A percentile compares a stretch with the other conserved stretches of the same genome.
Evolutionary conservation across 2,113 vertebrate species (phyloP).

Genomic region (Lathamus discolor): DNA sequence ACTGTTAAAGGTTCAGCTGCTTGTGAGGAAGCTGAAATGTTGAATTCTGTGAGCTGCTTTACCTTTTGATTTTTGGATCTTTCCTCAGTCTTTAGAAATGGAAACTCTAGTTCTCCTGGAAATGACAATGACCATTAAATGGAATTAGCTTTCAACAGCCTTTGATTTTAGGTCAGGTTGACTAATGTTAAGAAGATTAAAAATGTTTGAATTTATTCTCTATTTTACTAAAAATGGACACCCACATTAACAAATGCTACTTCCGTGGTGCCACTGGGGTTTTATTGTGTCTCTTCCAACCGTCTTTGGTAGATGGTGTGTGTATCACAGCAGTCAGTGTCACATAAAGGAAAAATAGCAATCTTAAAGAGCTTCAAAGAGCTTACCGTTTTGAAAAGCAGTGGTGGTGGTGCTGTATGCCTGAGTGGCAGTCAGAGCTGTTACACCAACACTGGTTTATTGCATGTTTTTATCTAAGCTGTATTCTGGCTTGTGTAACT

Average conservation of each 20-base stretch:
- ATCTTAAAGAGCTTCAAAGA: neutral
- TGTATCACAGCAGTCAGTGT: neutral
- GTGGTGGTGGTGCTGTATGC: neutral
- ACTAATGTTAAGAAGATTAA: conserved; percentile 17
- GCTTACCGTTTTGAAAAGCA: neutral
- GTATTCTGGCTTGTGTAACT: neutral
- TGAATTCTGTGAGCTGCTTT: neutral
- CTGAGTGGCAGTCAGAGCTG: neutral
- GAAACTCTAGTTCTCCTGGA: neutral
- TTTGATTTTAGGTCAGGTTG: conserved; percentile 14
- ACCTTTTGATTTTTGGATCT: neutral
- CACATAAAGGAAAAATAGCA: neutral
- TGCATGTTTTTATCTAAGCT: neutral
- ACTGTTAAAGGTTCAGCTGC: neutral
- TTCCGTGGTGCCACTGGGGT: neutral
- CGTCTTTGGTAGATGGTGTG: neutral
- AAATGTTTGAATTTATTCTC: neutral
- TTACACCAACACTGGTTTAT: neutral
- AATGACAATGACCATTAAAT: neutral
- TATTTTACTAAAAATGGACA: neutral
- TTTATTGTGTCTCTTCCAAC: neutral
- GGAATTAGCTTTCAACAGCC: neutral
- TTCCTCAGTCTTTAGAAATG: neutral
- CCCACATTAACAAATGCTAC: neutral
- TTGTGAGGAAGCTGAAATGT: neutral